Evolutionary conservation across 2,797 vertebrate species (phyloP).

Genomic region (Luscinia luscinia): DNA sequence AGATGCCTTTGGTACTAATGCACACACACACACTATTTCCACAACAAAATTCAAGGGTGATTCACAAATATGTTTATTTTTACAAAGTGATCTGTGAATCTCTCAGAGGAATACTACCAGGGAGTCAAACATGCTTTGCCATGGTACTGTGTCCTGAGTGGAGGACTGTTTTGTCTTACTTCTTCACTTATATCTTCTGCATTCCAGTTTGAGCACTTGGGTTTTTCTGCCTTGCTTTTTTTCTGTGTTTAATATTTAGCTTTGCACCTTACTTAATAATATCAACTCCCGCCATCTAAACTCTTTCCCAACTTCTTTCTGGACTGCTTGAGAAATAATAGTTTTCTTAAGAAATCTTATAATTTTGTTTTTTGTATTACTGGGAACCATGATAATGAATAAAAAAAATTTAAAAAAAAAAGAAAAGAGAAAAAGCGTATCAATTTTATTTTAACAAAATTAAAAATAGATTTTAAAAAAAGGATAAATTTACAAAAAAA

Average conservation of each 20-base stretch:
- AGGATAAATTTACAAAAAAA: not conserved
- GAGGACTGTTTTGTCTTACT: not conserved
- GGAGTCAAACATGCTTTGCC: not conserved
- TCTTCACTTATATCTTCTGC: fast-evolving
- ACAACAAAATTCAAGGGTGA: not conserved
- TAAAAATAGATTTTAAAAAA: not conserved
- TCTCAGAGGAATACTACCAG: not conserved
- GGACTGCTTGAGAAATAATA: not conserved
- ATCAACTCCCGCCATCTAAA: not conserved
- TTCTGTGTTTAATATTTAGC: not conserved
- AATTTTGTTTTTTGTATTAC: not conserved
- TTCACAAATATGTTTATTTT: not conserved
- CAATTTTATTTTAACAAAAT: not conserved
- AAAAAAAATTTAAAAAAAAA: fast-evolving
- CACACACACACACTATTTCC: no score
- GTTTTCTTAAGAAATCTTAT: not conserved
- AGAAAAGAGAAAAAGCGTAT: not conserved
- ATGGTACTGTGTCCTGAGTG: not conserved
- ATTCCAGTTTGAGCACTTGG: not conserved
- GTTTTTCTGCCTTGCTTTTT: not conserved
- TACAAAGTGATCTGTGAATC: not conserved
- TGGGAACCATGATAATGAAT: not conserved
- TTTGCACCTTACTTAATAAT: not conserved
- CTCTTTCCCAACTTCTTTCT: not conserved
- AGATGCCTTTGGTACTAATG: not conserved